phyloP scores from a whole-genome alignment of 2,888 invertebrate genomes.

The Drosophila macrospina region DNA sequence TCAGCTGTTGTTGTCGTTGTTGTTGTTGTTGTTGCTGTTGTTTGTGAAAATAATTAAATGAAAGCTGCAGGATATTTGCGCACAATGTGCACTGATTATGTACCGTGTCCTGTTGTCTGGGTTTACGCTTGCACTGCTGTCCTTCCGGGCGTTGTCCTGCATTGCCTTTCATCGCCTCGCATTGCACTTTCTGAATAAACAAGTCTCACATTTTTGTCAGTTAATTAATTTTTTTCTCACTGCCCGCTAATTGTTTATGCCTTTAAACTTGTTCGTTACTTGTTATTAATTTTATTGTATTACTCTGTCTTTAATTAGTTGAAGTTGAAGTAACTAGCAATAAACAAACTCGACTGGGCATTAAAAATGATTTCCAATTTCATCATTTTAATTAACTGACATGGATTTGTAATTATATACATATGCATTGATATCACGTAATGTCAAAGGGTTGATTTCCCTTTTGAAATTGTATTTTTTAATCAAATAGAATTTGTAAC shows the following conservation, averaged over 20 bases:
- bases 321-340: conserved; percentile 21
- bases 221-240: conserved; percentile 62
- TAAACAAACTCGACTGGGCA: not conserved
- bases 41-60: conserved; percentile 65
- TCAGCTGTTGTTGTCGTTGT: no score
- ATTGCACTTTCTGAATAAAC: conserved; percentile 48
- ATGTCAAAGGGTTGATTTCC: conserved; percentile 14
- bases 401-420: conserved; percentile 1
- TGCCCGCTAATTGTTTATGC: conserved; percentile 10
- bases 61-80: conserved; percentile 68
- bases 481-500: not conserved
- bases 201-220: conserved; percentile 58
- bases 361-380: not conserved
- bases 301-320: conserved; percentile 14
- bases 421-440: not conserved
- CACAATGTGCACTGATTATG: conserved; percentile 70
- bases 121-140: not conserved
- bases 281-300: conserved; percentile 13
- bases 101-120: conserved; percentile 35
- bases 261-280: conserved; percentile 3
- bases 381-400: conserved; percentile 22
- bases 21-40: conserved; percentile 31
- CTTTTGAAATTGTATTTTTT: not conserved
- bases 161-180: conserved; percentile 8
- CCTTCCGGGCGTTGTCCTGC: conserved; percentile 4